Percentiles rank a stretch among this genome's conserved stretches.
These are phyloP conservation scores for Coleophora flavipennella DNA, from an alignment of 2,888 invertebrate genomes.

Conservation along the genomic window DNA sequence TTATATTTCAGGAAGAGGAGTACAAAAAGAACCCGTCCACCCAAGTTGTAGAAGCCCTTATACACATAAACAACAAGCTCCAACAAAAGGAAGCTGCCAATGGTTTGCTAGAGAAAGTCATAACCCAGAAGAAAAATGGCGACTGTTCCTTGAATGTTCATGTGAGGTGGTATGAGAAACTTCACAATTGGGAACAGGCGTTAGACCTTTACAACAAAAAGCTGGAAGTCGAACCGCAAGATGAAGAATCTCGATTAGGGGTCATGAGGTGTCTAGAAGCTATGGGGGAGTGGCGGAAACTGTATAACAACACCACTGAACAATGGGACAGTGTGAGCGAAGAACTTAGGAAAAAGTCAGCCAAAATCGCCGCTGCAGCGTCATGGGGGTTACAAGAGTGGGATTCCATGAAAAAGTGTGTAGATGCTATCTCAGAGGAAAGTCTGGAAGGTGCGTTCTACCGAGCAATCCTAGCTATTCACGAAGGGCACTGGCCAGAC, in stretches of 20 bases:
- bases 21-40: conserved; percentile 78
- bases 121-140: conserved; percentile 79
- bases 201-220: conserved; percentile 88
- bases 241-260: conserved; percentile 88
- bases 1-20: conserved; percentile 82
- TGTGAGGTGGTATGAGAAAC: conserved; percentile 98
- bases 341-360: conserved; percentile 75
- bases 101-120: conserved; percentile 91
- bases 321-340: conserved; percentile 61
- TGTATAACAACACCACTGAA: conserved; percentile 85
- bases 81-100: conserved; percentile 98
- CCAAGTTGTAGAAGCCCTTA: conserved; percentile 92
- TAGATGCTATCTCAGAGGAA: conserved; percentile 88
- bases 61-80: conserved; percentile 97
- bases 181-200: conserved; percentile 99
- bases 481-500: conserved; percentile 80
- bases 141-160: conserved; percentile 65
- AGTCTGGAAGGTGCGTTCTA: conserved; percentile 97
- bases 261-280: conserved; percentile 98
- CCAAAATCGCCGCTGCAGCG: conserved; percentile 93
- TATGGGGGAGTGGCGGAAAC: conserved; percentile 95
- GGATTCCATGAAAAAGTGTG: conserved; percentile 94
- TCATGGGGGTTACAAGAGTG: conserved; percentile 97
- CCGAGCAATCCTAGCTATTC: conserved; percentile 91
- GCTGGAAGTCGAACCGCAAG: conserved; percentile 76